A percentile compares a stretch with the other conserved stretches of the same genome.
These are phyloP conservation scores for Pyrochroa serraticornis DNA, from an alignment of 2,888 invertebrate genomes.

Conservation along the genomic window DNA sequence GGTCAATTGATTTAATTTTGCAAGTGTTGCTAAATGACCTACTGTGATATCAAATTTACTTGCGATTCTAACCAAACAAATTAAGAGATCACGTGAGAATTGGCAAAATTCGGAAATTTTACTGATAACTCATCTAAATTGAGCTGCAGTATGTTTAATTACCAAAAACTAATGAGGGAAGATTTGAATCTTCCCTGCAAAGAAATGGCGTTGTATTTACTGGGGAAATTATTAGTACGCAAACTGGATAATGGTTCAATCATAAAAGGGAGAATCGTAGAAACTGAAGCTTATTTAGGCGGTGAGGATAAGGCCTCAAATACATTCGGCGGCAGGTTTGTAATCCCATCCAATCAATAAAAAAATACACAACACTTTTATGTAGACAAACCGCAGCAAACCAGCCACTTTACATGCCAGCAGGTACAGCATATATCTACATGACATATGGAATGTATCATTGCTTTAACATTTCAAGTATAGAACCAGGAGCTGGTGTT, in stretches of 20 bases:
- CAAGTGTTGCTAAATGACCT: too few species aligned
- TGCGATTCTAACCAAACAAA: too few species aligned
- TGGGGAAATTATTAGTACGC: conserved; percentile 69
- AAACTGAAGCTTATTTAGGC: conserved; percentile 76
- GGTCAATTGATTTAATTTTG: too few species aligned
- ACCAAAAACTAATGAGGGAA: conserved; percentile 6
- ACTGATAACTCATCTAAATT: too few species aligned
- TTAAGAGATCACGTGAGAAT: too few species aligned
- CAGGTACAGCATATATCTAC: conserved; percentile 76
- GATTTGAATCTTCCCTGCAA: conserved; percentile 57
- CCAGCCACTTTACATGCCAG: conserved; percentile 73
- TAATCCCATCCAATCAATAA: background rate
- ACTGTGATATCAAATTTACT: too few species aligned
- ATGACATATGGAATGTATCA: conserved; percentile 77
- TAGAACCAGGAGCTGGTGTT: conserved; percentile 70
- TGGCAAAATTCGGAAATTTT: too few species aligned
- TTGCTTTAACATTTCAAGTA: conserved; percentile 74
- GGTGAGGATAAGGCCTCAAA: conserved; percentile 72
- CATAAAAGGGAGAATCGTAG: conserved; percentile 70
- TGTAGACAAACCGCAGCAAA: conserved; percentile 65
- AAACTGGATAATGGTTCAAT: conserved; percentile 60
- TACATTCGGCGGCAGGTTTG: conserved; percentile 60
- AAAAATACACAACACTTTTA: conserved; percentile 3
- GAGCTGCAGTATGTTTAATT: conserved; percentile 4
- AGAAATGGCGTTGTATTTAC: conserved; percentile 63